phyloP scores from a whole-genome alignment of 2,888 invertebrate genomes.

The Troilus luridus region DNA sequence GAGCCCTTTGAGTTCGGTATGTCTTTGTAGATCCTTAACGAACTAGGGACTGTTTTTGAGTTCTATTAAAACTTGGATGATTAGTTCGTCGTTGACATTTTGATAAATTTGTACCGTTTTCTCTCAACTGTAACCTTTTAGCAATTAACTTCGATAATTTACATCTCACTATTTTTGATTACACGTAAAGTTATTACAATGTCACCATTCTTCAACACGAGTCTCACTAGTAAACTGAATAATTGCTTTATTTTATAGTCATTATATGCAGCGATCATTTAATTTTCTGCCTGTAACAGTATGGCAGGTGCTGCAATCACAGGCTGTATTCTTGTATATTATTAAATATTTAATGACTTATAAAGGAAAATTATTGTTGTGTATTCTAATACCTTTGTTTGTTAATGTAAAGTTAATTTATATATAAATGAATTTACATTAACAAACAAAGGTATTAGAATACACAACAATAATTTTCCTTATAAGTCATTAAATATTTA shows the following conservation, averaged over 20 bases:
- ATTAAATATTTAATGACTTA: background rate
- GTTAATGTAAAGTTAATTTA: no score
- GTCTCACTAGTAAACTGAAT: background rate
- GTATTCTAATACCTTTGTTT: background rate
- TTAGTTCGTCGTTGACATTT: background rate
- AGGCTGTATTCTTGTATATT: background rate
- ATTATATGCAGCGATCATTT: background rate
- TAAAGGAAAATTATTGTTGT: background rate
- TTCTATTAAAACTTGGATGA: conserved; percentile 17
- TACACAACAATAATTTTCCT: background rate
- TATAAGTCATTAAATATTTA: background rate
- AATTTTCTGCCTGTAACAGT: background rate
- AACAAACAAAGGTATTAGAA: background rate
- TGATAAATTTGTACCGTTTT: background rate
- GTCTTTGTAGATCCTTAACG: background rate
- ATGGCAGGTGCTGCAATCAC: background rate
- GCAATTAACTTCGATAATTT: background rate
- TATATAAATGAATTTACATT: no score
- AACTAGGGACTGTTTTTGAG: background rate
- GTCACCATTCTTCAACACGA: background rate
- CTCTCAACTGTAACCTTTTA: background rate
- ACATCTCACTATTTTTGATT: background rate
- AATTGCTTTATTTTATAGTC: background rate
- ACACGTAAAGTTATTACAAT: background rate
- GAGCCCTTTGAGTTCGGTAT: background rate